Base-by-base conservation (phyloP, 2,888 invertebrate genomes). In the Mycalesis mineus region DNA sequence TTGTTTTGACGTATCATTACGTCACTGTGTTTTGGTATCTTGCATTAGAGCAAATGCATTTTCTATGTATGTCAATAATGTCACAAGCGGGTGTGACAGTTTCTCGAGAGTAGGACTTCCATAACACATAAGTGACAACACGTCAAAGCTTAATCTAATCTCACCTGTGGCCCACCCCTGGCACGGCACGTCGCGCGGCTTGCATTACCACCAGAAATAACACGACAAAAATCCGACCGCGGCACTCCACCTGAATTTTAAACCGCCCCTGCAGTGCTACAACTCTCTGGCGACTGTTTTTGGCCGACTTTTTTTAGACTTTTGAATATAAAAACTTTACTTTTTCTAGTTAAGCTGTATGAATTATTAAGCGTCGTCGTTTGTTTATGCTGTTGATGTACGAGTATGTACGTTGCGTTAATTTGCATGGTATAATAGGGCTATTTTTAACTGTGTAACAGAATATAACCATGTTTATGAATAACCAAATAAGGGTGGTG, bases 191-290 rank as follows among this genome's bases (percentile, higher is more conserved):
- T 29, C 15, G n/a, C 31, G 33, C 42, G 8, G 8, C 7, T 33
- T 57, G 58, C 60, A 60, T 63, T 58, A 60, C 50, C 51, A 49
- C 50, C 50, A 47, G 47, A 57, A 57, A 55, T 58, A 61, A 61
- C 63, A 52, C 53, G 58, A 61, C 60, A 62, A 60, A 55, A 63
- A 58, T 63, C 56, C 58, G 45, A 45, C 57, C 47, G 48, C 47
- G 48, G 39, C 55, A 61, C 58, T 58, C 57, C 15, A 31, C 57
- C 47, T 55, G 58, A 55, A 61, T 61, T 58, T 48, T 55, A 57
- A 57, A 57, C 14, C 39, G 40, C 29, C 47, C 40, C 57, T 33
- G 51, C 51, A 47, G n/a, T 40, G 51, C 40, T 13, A 13, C 36
- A 11, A 36, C 57, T 61, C 51, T 51, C 58, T 17, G 41, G 47